Base-by-base conservation (phyloP, 2,113 vertebrate species). In the Carassius auratus region DNA sequence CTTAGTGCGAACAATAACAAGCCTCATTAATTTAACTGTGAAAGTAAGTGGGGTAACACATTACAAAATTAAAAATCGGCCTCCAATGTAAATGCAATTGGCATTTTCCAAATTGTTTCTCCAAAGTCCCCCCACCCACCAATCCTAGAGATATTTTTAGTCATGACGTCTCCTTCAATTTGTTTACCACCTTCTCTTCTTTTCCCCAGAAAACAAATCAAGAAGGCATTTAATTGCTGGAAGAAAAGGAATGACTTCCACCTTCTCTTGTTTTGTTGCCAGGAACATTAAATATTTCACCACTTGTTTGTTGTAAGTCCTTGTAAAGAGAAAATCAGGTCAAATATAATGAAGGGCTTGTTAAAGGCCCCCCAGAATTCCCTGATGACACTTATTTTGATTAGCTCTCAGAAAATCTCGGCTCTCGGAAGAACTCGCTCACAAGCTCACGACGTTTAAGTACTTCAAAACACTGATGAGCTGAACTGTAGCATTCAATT, bases 21-120 rank as follows among this genome's bases (percentile, higher is more conserved):
- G 91, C 91, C 83, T 94, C 93, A 95, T 95, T 95, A 95, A 95
- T 94, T 95, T 94, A 95, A 94, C 92, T 90, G 92, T 88, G 88
- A 87, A 91, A 92, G 91, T 93, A 93, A 95, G 93, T 94, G 92
- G 93, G 91, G 93, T 93, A 92, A 92, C 92, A 93, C 90, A 91
- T 94, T 94, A 93, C 92, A 89, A 91, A 94, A 93, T 92, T 92
- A 93, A 93, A 95, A 93, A 94, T 94, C 82, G 88, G 85, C 85
- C 9, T 75, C 86, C 90, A 90, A 92, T 92, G 90, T 92, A 92
- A 93, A 91, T 91, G 91, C 90, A 90, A 91, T 61, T 85, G 91
- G 66, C 88, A 88, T 91, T 91, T 92, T 80, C 52, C 13, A 19
- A 10, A 38, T 50, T 36, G 1, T 45, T 45, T 45, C 42, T 8